Base-by-base conservation (phyloP, 2,113 vertebrate genomes). In the Megaleporinus macrocephalus region DNA sequence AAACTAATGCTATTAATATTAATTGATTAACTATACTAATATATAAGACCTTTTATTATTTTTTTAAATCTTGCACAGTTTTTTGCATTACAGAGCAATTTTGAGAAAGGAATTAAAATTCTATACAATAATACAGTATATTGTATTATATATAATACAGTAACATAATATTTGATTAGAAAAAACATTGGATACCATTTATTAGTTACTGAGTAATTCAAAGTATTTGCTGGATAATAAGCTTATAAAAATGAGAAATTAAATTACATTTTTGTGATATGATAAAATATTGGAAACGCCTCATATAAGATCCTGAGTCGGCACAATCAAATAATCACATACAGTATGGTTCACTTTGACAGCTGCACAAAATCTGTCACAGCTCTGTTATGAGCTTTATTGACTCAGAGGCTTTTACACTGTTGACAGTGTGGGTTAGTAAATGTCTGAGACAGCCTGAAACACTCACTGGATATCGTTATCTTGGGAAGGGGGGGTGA, bases 301-400 rank as follows among this genome's bases (percentile, higher is more conserved):
- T 41, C 10, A 13, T 70, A 10, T 70, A 36, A 10, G 14, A 51
- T 59, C 27, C 9, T 41, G 22, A 12, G 20, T 33, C 10, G 16
- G 4, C 29, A 27, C 30, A 73, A 20, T 57, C 12, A 65, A 65
- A 15, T 33, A 2, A 41, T 70, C 22, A 36, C 24, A 41, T 15
- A 22, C 30, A 26, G 24, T 41, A 33, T 59, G 69, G 1, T 49
- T 49, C 29, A 22, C 26, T 73, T 72, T 29, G 9, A 57, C 30
- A 61, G 55, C 73, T 75, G 36, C 44, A 12, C 18, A 63, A 47
- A 76, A 27, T 44, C 20, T 70, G 33, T 69, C 30, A 70, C 10
- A n/a, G 24, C 30, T 44, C 22, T 24, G 20, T 41, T 41, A 70
- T n/a, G 10, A 22, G 33, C 10, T 44, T 70, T 44, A n/a, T 36